Base-by-base conservation (phyloP, 1,140 invertebrate genomes). In the Philotrypesis tridentata region DNA sequence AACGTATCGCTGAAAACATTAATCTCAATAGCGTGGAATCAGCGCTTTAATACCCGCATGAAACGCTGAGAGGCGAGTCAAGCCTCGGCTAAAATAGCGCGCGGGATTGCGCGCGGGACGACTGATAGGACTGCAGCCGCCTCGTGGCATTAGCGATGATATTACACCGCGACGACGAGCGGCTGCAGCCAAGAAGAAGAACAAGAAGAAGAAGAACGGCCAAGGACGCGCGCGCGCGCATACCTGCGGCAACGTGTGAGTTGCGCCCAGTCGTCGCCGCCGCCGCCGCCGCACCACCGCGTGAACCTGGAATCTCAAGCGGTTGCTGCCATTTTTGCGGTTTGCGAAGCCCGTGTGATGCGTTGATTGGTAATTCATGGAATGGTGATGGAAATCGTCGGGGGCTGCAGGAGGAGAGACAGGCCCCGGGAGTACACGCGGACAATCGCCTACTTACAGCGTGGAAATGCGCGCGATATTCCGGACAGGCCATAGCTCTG, bases 311-410 rank as follows among this genome's bases (percentile, higher is more conserved):
- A 75, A 75, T 75, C 73, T 63, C 73, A 33, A 33, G 27, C 48
- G 73, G 48, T 37, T 37, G 70, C 27, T 65, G 68, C 27, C 17
- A 73, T 73, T 75, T 63, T 75, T 63, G 73, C 73, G 73, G 48
- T 75, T 63, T 63, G 55, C 60, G 31, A 23, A 33, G 29, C 29
- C 9, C 6, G 48, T 55, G 23, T 27, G 17, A 75, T 63, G 73
- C 73, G 55, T 63, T 63, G 73, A 63, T 75, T 61, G 55, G 27
- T 63, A 37, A 75, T 75, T 63, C 73, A 75, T 63, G 55, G 73
- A 63, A 71, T 71, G 43, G 37, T 70, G 65, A 60, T 71, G 77
- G 43, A 71, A 71, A 78, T 65, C 33, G 60, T 17, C 37, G 37
- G 61, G 29, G 21, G 27, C 12, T 2, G 23, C 7, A 33, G 40